Evolutionary conservation across 2,113 vertebrate genomes (phyloP).

Genomic region (Mobula hypostoma): DNA sequence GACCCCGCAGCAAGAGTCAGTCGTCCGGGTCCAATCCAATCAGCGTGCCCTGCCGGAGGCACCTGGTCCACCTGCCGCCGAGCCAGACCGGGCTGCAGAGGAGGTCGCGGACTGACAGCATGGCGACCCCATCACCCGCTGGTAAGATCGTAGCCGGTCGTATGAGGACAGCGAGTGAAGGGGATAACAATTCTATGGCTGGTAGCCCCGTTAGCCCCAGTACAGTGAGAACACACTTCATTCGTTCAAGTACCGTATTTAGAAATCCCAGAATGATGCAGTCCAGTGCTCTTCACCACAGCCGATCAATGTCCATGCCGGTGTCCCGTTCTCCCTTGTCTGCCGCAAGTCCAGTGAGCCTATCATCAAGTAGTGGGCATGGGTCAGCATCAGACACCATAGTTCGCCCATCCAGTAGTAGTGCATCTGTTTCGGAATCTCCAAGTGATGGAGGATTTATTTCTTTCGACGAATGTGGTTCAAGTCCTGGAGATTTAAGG

Average conservation of each 20-base stretch:
- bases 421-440: slow-evolving; percentile 81
- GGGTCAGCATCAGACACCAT: slow-evolving; percentile 64
- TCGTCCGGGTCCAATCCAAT: slow-evolving; percentile 74
- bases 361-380: slow-evolving; percentile 71
- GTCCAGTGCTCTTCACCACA: slow-evolving; percentile 66
- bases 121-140: slow-evolving; percentile 58
- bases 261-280: slow-evolving; percentile 58
- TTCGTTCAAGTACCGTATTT: slow-evolving; percentile 74
- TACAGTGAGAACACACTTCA: slow-evolving; percentile 66
- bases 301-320: slow-evolving; percentile 86
- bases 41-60: slow-evolving; percentile 65
- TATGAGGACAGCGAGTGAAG: slow-evolving; percentile 74
- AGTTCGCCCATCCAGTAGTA: slow-evolving; percentile 73
- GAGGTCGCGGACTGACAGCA: slow-evolving; percentile 70
- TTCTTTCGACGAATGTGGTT: slow-evolving; percentile 86
- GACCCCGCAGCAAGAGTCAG: slow-evolving; percentile 95
- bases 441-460: slow-evolving; percentile 86
- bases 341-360: slow-evolving; percentile 64
- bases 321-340: slow-evolving; percentile 73
- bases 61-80: slow-evolving; percentile 68
- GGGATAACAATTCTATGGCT: slow-evolving; percentile 67
- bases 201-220: slow-evolving; percentile 82
- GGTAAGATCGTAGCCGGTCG: slow-evolving; percentile 64
- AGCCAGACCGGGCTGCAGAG: slow-evolving; percentile 72
- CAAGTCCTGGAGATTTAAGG: slow-evolving; percentile 76